These are phyloP conservation scores for Coracias cyanogaster DNA, from an alignment of 2,797 vertebrate genomes.

Conservation along the genomic window DNA sequence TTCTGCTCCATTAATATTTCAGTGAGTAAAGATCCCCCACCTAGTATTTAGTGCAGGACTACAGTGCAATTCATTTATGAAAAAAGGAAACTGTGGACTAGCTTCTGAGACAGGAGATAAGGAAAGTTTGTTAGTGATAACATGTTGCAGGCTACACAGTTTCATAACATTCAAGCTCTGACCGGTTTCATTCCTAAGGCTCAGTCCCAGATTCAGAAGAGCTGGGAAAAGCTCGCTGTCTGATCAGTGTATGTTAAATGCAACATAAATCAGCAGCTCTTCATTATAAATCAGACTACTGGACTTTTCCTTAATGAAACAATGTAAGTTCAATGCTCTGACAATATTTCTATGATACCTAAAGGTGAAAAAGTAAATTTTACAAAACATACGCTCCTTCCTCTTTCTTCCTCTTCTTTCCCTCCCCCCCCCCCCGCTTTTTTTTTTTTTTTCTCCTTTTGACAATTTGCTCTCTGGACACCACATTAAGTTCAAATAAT, in stretches of 20 bases:
- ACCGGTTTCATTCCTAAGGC: not conserved
- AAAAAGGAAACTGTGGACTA: not conserved
- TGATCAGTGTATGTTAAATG: not conserved
- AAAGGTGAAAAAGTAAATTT: not conserved
- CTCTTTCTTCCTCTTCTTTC: fast-evolving
- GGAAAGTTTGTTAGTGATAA: not conserved
- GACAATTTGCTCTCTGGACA: not conserved
- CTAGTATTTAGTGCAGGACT: not conserved
- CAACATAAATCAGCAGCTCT: not conserved
- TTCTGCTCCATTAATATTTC: constrained; percentile 33
- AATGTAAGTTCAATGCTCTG: not conserved
- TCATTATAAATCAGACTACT: not conserved
- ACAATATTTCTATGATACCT: not conserved
- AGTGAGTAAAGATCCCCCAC: not conserved
- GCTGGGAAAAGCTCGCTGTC: not conserved
- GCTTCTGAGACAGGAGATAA: not conserved
- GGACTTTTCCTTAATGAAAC: not conserved
- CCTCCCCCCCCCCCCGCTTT: fast-evolving
- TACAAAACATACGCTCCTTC: not conserved
- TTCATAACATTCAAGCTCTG: not conserved
- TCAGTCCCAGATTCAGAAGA: not conserved
- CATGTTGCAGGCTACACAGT: not conserved
- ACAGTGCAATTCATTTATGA: not conserved
- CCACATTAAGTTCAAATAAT: not conserved
- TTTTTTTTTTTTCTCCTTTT: not conserved